Conservation (phyloP, 2,113 vertebrate genomes). For the Scartelaos histophorus region DNA sequence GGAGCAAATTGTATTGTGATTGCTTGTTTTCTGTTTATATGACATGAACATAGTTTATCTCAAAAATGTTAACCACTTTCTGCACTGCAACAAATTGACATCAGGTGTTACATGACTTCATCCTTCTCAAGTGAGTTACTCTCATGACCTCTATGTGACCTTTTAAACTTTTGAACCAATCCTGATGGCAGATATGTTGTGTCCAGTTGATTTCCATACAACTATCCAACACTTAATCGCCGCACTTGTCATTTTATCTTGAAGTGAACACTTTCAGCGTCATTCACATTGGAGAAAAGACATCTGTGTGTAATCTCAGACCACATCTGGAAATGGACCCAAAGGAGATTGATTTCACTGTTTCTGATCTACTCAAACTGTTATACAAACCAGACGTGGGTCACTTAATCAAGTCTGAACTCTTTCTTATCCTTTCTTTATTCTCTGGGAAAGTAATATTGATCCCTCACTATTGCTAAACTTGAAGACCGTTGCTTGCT, state of each 20-base stretch:
- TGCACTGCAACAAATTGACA: neutral
- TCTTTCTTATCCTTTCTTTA: neutral
- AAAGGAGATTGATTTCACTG: neutral
- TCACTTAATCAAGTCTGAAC: neutral
- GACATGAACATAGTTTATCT: no score
- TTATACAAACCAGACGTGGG: neutral
- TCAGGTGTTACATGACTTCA: neutral
- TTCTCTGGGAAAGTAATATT: conserved; percentile 45
- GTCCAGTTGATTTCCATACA: neutral
- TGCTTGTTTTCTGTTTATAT: no score
- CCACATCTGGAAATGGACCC: neutral
- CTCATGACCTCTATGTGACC: neutral
- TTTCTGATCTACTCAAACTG: neutral
- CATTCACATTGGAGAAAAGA: neutral
- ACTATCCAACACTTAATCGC: neutral
- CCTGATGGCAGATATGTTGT: neutral
- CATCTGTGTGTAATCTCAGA: neutral
- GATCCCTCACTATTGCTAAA: conserved; percentile 37
- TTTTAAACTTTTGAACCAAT: neutral
- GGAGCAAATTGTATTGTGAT: no score
- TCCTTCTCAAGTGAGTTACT: neutral
- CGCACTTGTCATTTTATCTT: neutral
- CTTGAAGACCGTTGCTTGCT: conserved; percentile 31
- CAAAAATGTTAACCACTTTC: neutral
- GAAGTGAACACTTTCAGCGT: neutral